Evolutionary conservation across 1,140 invertebrate genomes (phyloP).

Genomic region (Pogonognathellus flavescens): DNA sequence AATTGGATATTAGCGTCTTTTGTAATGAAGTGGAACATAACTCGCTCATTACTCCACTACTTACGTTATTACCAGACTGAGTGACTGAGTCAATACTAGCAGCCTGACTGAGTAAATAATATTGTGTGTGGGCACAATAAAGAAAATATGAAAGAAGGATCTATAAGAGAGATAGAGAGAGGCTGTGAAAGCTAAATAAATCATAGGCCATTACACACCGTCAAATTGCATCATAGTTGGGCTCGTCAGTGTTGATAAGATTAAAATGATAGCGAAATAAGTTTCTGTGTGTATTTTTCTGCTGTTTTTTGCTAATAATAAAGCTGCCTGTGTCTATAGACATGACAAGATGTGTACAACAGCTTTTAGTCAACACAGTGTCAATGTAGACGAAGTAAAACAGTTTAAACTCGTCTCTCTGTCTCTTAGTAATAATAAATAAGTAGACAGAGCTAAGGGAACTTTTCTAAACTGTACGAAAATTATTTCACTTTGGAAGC

Average conservation of each 20-base stretch:
- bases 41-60: background rate
- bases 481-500: slow-evolving; percentile 36
- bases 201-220: slow-evolving; percentile 43
- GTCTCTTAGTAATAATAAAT: slow-evolving; percentile 14
- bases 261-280: slow-evolving; percentile 35
- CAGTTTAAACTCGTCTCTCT: slow-evolving; percentile 21
- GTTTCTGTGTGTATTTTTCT: slow-evolving; percentile 3
- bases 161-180: background rate
- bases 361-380: background rate
- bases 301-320: background rate
- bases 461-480: slow-evolving; percentile 35
- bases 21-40: slow-evolving; percentile 9
- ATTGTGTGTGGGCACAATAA: background rate
- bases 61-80: background rate
- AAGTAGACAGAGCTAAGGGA: slow-evolving; percentile 25
- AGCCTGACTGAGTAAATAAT: background rate
- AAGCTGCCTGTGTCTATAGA: background rate
- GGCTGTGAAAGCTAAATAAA: background rate
- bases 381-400: background rate
- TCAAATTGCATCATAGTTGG: slow-evolving; percentile 28
- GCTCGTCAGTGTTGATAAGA: slow-evolving; percentile 19
- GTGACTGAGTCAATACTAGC: background rate
- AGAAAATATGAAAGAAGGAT: background rate
- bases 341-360: background rate
- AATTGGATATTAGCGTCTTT: slow-evolving; percentile 5